Evolutionary conservation across 2,888 invertebrate species (phyloP).

Genomic region (Cantharis lateralis): DNA sequence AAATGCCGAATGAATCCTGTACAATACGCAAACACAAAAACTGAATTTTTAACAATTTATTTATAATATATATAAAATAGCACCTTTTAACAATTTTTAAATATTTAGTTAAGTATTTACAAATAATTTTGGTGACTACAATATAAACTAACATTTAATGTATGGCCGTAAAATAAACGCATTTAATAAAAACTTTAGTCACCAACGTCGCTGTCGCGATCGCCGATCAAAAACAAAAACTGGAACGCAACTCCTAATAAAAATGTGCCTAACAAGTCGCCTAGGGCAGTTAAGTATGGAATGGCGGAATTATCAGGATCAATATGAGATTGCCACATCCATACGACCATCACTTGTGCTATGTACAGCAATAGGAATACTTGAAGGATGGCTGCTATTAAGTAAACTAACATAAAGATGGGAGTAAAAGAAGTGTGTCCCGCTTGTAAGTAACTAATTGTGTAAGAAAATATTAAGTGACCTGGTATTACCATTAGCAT

Average conservation of each 20-base stretch:
- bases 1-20: no score
- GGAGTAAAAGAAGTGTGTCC: constrained; percentile 84
- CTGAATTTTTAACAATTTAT: background rate
- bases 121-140: background rate
- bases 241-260: constrained; percentile 76
- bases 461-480: constrained; percentile 85
- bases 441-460: constrained; percentile 82
- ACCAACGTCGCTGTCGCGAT: constrained; percentile 74
- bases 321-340: constrained; percentile 80
- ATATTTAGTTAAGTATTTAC: background rate
- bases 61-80: constrained; percentile 10
- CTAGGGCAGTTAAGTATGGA: constrained; percentile 86
- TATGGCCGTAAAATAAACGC: background rate
- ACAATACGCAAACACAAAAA: background rate
- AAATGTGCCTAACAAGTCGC: constrained; percentile 85
- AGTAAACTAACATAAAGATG: constrained; percentile 74
- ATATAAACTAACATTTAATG: background rate
- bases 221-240: constrained; percentile 73
- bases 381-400: constrained; percentile 52
- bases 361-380: constrained; percentile 76
- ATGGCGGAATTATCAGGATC: constrained; percentile 92
- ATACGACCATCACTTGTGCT: constrained; percentile 79
- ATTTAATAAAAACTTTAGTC: constrained; percentile 56
- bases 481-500: constrained; percentile 84
- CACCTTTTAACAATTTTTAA: constrained; percentile 7